Conservation (phyloP, 2,797 vertebrate species). For the Poecilia picta region DNA sequence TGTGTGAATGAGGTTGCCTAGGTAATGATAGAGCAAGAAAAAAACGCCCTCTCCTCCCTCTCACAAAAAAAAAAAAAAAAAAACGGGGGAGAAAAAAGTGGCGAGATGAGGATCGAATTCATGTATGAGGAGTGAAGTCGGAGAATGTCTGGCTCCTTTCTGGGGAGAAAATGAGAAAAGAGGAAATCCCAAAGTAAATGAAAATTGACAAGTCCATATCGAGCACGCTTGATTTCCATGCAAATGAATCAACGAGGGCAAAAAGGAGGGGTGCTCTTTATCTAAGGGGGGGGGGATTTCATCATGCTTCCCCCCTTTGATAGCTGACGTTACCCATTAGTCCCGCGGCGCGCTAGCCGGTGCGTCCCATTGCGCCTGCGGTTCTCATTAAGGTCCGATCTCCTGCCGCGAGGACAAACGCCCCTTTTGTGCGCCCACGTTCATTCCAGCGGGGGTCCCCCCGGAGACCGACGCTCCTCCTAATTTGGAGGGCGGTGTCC, state of each 20-base stretch:
- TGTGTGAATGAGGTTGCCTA: constrained; percentile 86
- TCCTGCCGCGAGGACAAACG: constrained; percentile 79
- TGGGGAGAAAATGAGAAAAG: constrained; percentile 58
- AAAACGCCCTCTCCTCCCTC: constrained; percentile 76
- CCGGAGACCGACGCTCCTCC: constrained; percentile 59
- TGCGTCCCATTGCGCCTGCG: constrained; percentile 70
- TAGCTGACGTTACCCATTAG: constrained; percentile 78
- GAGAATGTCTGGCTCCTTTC: constrained; percentile 63
- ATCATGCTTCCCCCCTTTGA: constrained; percentile 78
- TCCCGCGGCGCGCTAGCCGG: constrained; percentile 58
- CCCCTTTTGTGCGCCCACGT: constrained; percentile 76
- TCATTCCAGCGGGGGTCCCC: constrained; percentile 65
- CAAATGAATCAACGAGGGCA: constrained; percentile 72
- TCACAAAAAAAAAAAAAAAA: constrained; percentile 60
- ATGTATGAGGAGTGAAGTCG: constrained; percentile 69
- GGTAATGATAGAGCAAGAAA: constrained; percentile 83
- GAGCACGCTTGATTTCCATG: constrained; percentile 81
- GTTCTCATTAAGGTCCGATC: constrained; percentile 77
- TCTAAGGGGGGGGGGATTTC: constrained; percentile 62
- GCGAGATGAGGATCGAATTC: constrained; percentile 70
- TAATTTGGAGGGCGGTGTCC: constrained; percentile 76
- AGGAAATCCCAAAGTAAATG: constrained; percentile 80
- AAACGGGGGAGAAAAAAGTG: constrained; percentile 39
- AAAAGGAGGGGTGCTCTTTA: constrained; percentile 60
- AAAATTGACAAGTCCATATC: constrained; percentile 82